These are phyloP conservation scores for Tor tambroides DNA, from an alignment of 2,113 vertebrate genomes.

Conservation along the genomic window DNA sequence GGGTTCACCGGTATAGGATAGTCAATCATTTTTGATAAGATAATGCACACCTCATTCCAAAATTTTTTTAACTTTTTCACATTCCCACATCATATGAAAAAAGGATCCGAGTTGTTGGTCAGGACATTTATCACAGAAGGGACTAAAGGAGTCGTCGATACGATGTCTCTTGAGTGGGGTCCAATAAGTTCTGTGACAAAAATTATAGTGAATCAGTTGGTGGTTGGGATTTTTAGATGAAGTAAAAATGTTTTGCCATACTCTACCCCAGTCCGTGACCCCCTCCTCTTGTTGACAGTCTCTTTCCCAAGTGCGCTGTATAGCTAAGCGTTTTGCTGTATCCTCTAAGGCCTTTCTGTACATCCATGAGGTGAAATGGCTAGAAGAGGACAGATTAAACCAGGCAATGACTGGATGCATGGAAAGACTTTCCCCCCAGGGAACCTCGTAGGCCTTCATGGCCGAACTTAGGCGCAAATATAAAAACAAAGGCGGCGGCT, in stretches of 20 bases:
- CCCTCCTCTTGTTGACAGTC: not conserved
- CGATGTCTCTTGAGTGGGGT: not conserved
- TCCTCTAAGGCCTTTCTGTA: not conserved
- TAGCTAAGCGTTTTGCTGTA: not conserved
- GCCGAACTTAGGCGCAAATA: too few species aligned
- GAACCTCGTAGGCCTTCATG: too few species aligned
- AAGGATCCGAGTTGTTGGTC: not conserved
- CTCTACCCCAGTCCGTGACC: not conserved
- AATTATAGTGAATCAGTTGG: not conserved
- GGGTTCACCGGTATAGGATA: not conserved
- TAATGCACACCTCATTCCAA: not conserved
- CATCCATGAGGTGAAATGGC: not conserved
- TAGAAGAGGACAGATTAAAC: too few species aligned
- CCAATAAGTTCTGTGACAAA: not conserved
- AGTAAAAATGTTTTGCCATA: not conserved
- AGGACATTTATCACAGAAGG: not conserved
- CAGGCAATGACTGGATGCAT: too few species aligned
- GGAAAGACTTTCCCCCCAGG: too few species aligned
- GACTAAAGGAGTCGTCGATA: not conserved
- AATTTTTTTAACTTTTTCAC: not conserved
- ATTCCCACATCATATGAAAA: not conserved
- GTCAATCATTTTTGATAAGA: not conserved
- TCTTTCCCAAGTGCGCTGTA: not conserved
- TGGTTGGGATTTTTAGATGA: not conserved
- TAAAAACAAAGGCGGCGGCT: too few species aligned